Evolutionary conservation across 2,797 vertebrate genomes (phyloP).

Genomic region (Alca torda): DNA sequence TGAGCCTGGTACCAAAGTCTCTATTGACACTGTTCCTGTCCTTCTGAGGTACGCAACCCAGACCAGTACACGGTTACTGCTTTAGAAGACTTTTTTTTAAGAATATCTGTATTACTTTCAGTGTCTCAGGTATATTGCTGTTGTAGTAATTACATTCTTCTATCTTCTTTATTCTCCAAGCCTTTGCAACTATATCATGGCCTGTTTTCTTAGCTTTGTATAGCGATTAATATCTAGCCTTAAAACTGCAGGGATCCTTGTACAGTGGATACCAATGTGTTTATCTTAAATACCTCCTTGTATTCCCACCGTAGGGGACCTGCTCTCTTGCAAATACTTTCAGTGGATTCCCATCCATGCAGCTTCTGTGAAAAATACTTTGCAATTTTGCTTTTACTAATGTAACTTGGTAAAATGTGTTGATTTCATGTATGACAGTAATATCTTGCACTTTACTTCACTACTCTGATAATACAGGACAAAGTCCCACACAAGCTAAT

Average conservation of each 20-base stretch:
- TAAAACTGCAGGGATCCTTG: not conserved
- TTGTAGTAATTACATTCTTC: not conserved
- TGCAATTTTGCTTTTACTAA: not conserved
- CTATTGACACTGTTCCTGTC: not conserved
- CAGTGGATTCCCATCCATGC: not conserved
- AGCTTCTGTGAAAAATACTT: not conserved
- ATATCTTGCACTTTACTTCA: not conserved
- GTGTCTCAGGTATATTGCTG: not conserved
- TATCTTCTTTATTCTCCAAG: not conserved
- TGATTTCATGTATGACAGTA: not conserved
- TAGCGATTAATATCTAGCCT: not conserved
- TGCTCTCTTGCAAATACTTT: not conserved
- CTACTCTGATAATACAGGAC: not conserved
- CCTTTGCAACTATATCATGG: not conserved
- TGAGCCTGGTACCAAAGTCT: not conserved
- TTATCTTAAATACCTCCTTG: not conserved
- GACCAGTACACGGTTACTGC: rapidly evolving
- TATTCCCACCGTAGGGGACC: not conserved
- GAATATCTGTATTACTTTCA: not conserved
- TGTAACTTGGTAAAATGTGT: not conserved
- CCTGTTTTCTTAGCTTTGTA: not conserved
- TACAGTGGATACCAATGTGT: not conserved
- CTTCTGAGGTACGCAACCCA: not conserved
- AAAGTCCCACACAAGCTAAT: not conserved
- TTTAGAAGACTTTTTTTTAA: not conserved